Conservation (phyloP, 1,140 invertebrate genomes). For the Aphidius gifuensis region DNA sequence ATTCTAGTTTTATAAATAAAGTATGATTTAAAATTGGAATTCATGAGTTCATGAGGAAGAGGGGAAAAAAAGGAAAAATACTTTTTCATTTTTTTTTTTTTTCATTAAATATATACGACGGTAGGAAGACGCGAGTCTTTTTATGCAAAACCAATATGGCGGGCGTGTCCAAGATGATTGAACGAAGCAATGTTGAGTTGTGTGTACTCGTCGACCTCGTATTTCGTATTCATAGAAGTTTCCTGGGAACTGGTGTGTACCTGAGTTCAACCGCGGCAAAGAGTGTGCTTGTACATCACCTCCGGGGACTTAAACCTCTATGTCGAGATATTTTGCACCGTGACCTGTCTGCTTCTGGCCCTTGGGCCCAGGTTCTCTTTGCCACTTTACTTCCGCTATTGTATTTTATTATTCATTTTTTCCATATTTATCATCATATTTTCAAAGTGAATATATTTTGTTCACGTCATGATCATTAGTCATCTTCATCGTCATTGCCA, state of each 20-base stretch:
- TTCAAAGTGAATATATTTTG: too few relatives aligned
- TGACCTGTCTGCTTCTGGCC: conserved; percentile 11
- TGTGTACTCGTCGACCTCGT: conserved; percentile 38
- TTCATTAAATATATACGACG: background rate
- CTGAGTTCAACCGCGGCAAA: conserved; percentile 10
- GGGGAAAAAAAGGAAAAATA: background rate
- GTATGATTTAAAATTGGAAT: too few relatives aligned
- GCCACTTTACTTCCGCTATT: conserved; percentile 13
- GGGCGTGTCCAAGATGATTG: conserved; percentile 48
- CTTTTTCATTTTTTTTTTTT: background rate
- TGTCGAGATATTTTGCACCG: conserved; percentile 5
- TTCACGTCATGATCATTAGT: too few relatives aligned
- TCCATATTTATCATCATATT: too few relatives aligned
- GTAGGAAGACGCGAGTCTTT: background rate
- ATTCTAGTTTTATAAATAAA: too few relatives aligned
- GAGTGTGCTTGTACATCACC: background rate
- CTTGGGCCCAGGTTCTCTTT: background rate
- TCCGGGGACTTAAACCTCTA: conserved; percentile 4
- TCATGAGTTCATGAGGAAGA: background rate
- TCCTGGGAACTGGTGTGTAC: conserved; percentile 38
- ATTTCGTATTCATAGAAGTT: conserved; percentile 49
- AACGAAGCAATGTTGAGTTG: conserved; percentile 33
- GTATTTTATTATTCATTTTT: background rate
- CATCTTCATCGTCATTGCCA: too few relatives aligned
- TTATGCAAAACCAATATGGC: conserved; percentile 46